Evolutionary conservation across 2,888 invertebrate genomes (phyloP).

Genomic region (Lasioglossum oenotherae): DNA sequence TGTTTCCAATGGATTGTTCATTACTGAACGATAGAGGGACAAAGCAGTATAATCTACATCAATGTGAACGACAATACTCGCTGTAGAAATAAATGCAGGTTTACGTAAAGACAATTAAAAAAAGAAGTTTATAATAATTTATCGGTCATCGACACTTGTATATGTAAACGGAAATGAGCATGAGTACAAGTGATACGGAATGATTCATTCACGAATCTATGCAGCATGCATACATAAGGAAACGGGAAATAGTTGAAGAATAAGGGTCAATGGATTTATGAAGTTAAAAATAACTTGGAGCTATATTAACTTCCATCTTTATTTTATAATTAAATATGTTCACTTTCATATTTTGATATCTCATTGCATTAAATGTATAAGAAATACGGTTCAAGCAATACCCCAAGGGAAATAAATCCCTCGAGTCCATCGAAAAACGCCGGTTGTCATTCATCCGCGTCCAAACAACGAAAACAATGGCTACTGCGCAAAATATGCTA

Average conservation of each 20-base stretch:
- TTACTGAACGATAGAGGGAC: not conserved
- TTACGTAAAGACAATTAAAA: not conserved
- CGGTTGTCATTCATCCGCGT: too few species aligned
- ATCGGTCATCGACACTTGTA: not conserved
- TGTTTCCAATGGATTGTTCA: not conserved
- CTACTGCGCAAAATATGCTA: not conserved
- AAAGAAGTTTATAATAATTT: not conserved
- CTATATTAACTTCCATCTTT: not conserved
- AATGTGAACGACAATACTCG: not conserved
- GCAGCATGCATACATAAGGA: not conserved
- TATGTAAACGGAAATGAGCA: not conserved
- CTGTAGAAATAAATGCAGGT: not conserved
- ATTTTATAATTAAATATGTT: not conserved
- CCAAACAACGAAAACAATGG: not conserved
- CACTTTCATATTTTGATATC: not conserved
- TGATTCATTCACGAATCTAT: not conserved
- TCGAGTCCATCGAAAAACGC: not conserved
- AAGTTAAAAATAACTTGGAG: not conserved
- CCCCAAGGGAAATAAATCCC: not conserved
- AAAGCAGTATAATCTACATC: not conserved
- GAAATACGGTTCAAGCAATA: not conserved
- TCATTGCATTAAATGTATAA: not conserved
- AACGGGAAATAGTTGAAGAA: not conserved
- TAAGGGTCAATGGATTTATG: not conserved
- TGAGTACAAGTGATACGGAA: not conserved